These are phyloP conservation scores for Idaea aversata DNA, from an alignment of 2,888 invertebrate genomes.

Conservation along the genomic window DNA sequence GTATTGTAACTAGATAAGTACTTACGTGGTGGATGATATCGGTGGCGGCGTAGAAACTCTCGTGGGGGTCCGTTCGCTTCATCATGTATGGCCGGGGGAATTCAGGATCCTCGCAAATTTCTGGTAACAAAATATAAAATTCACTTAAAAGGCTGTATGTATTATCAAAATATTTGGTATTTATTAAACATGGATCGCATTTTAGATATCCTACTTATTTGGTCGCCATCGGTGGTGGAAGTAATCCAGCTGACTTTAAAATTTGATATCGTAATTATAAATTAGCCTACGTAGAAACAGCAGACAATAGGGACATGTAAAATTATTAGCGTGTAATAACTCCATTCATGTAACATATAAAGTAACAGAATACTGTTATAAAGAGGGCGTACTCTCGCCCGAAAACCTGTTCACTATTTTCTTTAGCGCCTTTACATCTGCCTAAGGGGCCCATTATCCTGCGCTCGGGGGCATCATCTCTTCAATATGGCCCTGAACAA, in stretches of 20 bases:
- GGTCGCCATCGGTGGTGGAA: too few species aligned
- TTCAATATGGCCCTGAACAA: conserved; percentile 74
- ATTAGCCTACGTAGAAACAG: background rate
- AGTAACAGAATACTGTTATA: conserved; percentile 14
- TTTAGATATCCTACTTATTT: too few species aligned
- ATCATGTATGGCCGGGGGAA: conserved; percentile 75
- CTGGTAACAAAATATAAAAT: conserved; percentile 40
- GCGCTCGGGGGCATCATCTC: conserved; percentile 64
- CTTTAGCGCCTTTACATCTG: conserved; percentile 37
- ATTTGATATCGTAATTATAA: background rate
- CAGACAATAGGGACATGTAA: background rate
- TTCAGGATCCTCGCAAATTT: conserved; percentile 72
- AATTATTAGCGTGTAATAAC: background rate
- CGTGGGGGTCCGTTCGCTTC: conserved; percentile 70
- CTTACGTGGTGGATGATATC: conserved; percentile 85
- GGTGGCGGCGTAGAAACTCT: conserved; percentile 88
- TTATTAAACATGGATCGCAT: too few species aligned
- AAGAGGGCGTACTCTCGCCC: conserved; percentile 29
- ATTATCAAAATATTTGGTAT: too few species aligned
- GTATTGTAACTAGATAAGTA: conserved; percentile 25
- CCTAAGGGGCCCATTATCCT: conserved; percentile 53
- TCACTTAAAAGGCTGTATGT: background rate
- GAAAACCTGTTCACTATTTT: conserved; percentile 45
- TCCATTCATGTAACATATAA: background rate
- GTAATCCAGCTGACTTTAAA: too few species aligned